These are phyloP conservation scores for Conger conger DNA, from an alignment of 2,113 vertebrate species.

Conservation along the genomic window DNA sequence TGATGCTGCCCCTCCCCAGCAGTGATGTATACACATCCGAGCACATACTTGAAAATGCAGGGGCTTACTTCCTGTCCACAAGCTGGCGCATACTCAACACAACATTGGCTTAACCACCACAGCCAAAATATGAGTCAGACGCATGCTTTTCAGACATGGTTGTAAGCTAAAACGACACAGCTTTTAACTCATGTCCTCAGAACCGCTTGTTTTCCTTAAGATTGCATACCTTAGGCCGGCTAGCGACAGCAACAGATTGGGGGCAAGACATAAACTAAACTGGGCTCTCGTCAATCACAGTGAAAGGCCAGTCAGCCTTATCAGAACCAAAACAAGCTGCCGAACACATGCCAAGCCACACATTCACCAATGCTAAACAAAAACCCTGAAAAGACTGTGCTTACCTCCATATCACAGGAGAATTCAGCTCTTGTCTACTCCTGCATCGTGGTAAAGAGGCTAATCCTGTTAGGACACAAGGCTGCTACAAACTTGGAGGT, in stretches of 20 bases:
- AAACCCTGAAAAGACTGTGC: background rate
- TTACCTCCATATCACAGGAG: background rate
- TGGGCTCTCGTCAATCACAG: background rate
- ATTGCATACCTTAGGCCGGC: background rate
- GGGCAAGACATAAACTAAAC: background rate
- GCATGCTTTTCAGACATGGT: background rate
- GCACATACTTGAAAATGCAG: background rate
- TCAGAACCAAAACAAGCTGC: background rate
- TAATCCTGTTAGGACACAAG: background rate
- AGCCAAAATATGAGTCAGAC: background rate
- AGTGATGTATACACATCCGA: background rate
- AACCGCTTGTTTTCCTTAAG: background rate
- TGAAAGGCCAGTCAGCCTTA: background rate
- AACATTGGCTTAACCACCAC: constrained; percentile 1
- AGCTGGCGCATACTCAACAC: background rate
- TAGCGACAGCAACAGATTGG: background rate
- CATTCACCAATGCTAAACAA: background rate
- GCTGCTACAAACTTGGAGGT: background rate
- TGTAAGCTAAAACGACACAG: background rate
- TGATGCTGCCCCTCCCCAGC: background rate
- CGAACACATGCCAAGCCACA: background rate
- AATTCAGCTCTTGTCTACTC: background rate
- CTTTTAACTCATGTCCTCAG: background rate
- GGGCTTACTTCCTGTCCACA: background rate
- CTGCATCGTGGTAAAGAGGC: background rate